Evolutionary conservation across 2,113 vertebrate species (phyloP), one percentile per base, ranked within the genome.

Genomic region (Aspiorhynchus laticeps): DNA sequence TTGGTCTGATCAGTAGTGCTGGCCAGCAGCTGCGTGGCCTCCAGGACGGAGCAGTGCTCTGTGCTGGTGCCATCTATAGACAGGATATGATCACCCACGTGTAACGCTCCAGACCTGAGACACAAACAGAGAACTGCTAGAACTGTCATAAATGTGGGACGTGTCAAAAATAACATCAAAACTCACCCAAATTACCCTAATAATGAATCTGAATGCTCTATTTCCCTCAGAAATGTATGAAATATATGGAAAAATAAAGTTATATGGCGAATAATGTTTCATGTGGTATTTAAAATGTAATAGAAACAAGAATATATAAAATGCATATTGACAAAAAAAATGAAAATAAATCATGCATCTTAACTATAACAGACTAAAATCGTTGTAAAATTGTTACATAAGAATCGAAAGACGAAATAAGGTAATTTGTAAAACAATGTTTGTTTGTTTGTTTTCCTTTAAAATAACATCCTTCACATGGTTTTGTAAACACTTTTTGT

Each of bases 61-160:
- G 97, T 99, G 81, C 96, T n/a, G n/a, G n/a, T n/a, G n/a, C n/a
- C n/a, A n/a, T 99, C 97, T 0, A 99, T 99, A 90, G 97, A 96
- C 80, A 99, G 96, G 90, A 99, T 97, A 90, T 98, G 98, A 91
- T 99, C 98, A 0, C 98, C 98, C 0, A 95, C 88, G 0, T 96
- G 98, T 89, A 99, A 56, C 0, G 97, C 97, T 0, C 98, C 98
- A 48, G 97, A 98, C 85, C 98, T 99, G 88, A 43, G 15, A 59
- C 15, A 69, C 53, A 79, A 46, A 88, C 43, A 48, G 28, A 51
- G 12, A 88, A 24, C n/a, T 12, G 26, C 43, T 51, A 80, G 46
- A 84, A 59, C 46, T 51, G 48, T 48, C 83, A 46, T 69, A 53
- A 28, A 65, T 24, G 78, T 63, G 51, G 31, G 46, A 78, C 26